These are phyloP conservation scores for Burhinus oedicnemus DNA, from an alignment of 2,113 vertebrate genomes.

Conservation along the genomic window DNA sequence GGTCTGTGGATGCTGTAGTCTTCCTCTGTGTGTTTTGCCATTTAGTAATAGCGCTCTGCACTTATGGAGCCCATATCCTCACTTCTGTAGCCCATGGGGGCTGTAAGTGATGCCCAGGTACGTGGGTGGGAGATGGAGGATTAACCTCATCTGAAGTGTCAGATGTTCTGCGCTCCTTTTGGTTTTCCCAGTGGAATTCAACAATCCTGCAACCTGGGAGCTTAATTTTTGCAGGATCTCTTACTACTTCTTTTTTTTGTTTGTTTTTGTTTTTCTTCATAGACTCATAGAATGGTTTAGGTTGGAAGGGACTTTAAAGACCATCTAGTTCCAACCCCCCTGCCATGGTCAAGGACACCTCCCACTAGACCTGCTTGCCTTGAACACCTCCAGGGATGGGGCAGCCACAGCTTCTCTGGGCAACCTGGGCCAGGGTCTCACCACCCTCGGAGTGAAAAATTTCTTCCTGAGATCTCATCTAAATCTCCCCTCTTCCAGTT, in stretches of 20 bases:
- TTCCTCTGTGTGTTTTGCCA: background rate
- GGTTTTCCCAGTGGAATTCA: background rate
- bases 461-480: too few species aligned
- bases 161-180: accelerated
- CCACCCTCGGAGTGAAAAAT: too few species aligned
- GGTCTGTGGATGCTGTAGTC: background rate
- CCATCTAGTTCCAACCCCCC: too few species aligned
- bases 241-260: background rate
- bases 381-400: too few species aligned
- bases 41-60: background rate
- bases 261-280: too few species aligned
- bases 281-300: too few species aligned
- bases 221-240: background rate
- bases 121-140: background rate
- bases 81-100: accelerated
- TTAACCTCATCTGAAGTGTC: background rate
- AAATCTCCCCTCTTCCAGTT: too few species aligned
- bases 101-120: background rate
- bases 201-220: background rate
- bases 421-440: too few species aligned
- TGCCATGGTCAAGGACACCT: too few species aligned
- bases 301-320: too few species aligned
- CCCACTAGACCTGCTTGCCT: too few species aligned
- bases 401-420: too few species aligned
- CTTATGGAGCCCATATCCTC: background rate